A percentile compares a stretch with the other conserved stretches of the same genome.
phyloP scores from a whole-genome alignment of 1,140 invertebrate species.

The Arion vulgaris region DNA sequence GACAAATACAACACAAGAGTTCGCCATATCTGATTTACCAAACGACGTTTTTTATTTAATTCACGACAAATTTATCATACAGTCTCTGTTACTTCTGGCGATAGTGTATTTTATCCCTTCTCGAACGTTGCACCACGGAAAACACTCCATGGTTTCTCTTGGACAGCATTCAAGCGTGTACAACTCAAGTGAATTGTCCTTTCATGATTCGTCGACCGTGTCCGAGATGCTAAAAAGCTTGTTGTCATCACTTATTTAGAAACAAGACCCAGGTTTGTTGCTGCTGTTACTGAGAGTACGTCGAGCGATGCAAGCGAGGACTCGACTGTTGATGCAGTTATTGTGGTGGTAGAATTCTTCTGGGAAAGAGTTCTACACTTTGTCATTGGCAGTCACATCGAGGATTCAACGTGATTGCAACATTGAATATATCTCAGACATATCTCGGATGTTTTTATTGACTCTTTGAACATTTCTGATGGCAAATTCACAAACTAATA shows the following conservation, averaged over 20 bases:
- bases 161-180: constrained; percentile 10
- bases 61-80: neutral
- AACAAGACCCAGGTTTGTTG: neutral
- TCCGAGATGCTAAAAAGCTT: neutral
- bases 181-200: constrained; percentile 2
- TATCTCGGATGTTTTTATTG: too few species aligned
- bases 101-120: neutral
- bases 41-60: neutral
- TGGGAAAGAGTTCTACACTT: neutral
- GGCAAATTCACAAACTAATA: too few species aligned
- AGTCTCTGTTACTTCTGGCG: neutral
- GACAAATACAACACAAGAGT: too few species aligned
- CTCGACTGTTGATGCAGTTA: neutral
- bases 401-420: too few species aligned
- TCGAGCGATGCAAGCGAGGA: neutral
- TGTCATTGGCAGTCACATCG: neutral
- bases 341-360: neutral
- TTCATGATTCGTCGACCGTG: neutral
- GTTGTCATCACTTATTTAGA: constrained; percentile 17
- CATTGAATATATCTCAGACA: too few species aligned
- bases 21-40: too few species aligned
- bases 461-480: too few species aligned
- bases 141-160: neutral
- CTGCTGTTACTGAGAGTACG: neutral
- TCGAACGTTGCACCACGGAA: neutral